phyloP scores from a whole-genome alignment of 2,797 vertebrate species.

The Anomalospiza imberbis region DNA sequence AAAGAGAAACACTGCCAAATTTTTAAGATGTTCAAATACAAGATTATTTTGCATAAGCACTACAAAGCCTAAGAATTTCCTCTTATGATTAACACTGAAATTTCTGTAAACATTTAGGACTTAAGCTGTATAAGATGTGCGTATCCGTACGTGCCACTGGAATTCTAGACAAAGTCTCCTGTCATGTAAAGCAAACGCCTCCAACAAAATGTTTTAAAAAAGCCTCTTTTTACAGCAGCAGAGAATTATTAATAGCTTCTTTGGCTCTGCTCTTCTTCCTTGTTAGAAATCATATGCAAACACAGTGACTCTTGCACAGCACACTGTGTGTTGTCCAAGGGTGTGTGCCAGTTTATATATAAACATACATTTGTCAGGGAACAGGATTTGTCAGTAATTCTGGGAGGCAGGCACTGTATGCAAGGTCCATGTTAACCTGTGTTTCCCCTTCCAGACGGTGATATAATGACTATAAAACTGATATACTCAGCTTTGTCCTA shows the following conservation, averaged over 20 bases:
- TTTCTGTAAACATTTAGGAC: background rate
- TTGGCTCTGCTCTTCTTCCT: constrained; percentile 1
- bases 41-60: constrained; percentile 15
- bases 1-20: background rate
- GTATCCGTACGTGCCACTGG: background rate
- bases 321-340: constrained; percentile 11
- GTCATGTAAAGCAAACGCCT: background rate
- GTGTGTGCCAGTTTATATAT: constrained; percentile 17
- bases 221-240: background rate
- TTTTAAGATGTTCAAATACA: constrained; percentile 1
- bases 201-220: background rate
- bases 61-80: background rate
- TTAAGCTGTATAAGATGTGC: background rate
- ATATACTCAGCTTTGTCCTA: background rate
- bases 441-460: background rate
- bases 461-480: background rate
- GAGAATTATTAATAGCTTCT: background rate
- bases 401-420: background rate
- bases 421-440: background rate
- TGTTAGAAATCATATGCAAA: background rate
- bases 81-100: background rate
- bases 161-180: background rate
- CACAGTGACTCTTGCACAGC: background rate
- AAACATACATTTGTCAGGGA: background rate
- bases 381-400: background rate